Conservation (phyloP, 1,140 invertebrate species). For the Drosophila athabasca region DNA sequence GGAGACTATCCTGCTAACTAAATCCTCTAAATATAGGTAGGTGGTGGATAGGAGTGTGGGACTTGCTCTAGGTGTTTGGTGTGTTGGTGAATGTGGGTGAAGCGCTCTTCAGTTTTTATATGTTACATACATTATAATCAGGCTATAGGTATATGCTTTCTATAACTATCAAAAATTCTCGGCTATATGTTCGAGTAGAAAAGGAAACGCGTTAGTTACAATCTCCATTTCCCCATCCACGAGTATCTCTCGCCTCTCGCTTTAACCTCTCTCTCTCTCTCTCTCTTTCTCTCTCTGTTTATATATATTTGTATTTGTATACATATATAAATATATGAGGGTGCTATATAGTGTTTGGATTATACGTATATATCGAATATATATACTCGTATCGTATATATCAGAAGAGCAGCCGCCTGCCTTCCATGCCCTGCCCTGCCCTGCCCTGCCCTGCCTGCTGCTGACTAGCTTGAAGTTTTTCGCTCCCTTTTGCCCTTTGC, state of each 20-base stretch:
- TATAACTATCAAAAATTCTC: constrained; percentile 51
- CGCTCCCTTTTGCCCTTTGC: background rate
- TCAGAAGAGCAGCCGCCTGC: constrained; percentile 31
- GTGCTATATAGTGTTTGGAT: constrained; percentile 45
- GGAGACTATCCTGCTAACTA: constrained; percentile 29
- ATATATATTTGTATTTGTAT: constrained; percentile 11
- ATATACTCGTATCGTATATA: constrained; percentile 28
- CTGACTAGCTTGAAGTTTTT: constrained; percentile 16
- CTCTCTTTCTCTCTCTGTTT: background rate
- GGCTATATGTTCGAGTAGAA: constrained; percentile 48
- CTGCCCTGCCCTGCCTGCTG: constrained; percentile 16
- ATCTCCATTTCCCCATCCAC: constrained; percentile 9
- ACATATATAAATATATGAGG: constrained; percentile 45
- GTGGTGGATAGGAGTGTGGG: background rate
- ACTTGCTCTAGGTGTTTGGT: no score
- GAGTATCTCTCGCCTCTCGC: constrained; percentile 1
- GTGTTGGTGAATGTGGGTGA: background rate
- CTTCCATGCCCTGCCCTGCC: no score
- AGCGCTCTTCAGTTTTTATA: constrained; percentile 35
- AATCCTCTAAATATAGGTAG: constrained; percentile 25
- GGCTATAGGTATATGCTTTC: constrained; percentile 41
- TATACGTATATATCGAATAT: constrained; percentile 15
- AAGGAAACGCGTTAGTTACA: constrained; percentile 27
- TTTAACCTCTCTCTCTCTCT: background rate
- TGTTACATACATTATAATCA: constrained; percentile 36